Conservation (phyloP, 2,888 invertebrate species). For the Agriopis aurantiaria region DNA sequence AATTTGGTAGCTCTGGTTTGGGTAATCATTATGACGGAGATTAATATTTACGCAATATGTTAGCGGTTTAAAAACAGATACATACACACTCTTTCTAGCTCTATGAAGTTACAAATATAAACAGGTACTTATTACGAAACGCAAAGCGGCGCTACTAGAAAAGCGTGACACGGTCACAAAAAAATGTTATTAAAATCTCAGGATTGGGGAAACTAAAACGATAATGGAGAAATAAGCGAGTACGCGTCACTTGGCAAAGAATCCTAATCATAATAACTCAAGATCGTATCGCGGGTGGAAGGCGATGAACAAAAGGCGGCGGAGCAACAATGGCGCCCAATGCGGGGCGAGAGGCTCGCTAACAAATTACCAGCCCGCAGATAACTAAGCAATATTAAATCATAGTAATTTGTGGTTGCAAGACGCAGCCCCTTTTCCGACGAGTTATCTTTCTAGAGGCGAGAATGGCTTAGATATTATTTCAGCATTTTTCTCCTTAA, state of each 20-base stretch:
- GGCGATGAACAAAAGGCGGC: conserved; percentile 84
- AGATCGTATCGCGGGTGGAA: conserved; percentile 81
- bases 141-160: neutral
- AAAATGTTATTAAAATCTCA: conserved; percentile 43
- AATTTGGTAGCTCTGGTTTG: conserved; percentile 44
- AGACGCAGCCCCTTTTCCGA: conserved; percentile 74
- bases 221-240: conserved; percentile 81
- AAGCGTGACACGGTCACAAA: conserved; percentile 7
- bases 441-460: conserved; percentile 69
- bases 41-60: conserved; percentile 22
- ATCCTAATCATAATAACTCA: conserved; percentile 86
- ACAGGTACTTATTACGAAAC: conserved; percentile 11
- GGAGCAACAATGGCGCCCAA: conserved; percentile 82
- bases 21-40: conserved; percentile 25
- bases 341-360: conserved; percentile 77
- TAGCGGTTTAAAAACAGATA: conserved; percentile 11
- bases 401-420: conserved; percentile 85
- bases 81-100: neutral
- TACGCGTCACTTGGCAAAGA: conserved; percentile 83
- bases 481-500: conserved; percentile 59
- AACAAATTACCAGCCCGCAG: conserved; percentile 84
- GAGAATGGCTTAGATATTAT: conserved; percentile 61
- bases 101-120: conserved; percentile 8
- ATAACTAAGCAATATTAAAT: conserved; percentile 87
- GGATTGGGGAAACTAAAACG: conserved; percentile 71